Evolutionary conservation across 2,888 invertebrate species (phyloP).

Genomic region (Antheraea assamensis): DNA sequence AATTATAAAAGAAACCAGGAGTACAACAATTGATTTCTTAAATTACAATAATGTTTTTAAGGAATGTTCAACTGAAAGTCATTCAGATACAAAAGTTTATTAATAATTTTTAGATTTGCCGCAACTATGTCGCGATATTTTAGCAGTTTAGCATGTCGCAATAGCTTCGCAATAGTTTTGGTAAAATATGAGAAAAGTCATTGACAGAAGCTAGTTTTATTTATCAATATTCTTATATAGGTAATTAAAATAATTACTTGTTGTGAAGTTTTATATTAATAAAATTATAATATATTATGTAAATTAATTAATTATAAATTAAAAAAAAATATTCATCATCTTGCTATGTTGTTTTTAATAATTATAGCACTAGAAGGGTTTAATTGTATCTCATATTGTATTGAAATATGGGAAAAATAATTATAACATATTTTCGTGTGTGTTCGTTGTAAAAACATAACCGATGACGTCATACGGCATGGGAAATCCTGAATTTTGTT

Average conservation of each 20-base stretch:
- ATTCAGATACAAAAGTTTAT: no score
- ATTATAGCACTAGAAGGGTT: slow-evolving; percentile 9
- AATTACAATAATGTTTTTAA: no score
- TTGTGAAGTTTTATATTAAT: not conserved
- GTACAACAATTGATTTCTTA: no score
- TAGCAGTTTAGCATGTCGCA: no score
- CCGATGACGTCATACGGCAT: slow-evolving; percentile 18
- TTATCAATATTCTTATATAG: not conserved
- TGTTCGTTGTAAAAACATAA: not conserved
- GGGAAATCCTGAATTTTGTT: slow-evolving; percentile 9
- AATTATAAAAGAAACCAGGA: no score
- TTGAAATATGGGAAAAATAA: slow-evolving; percentile 32
- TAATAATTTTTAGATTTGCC: not conserved
- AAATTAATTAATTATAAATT: slow-evolving; percentile 15
- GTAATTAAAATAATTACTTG: not conserved
- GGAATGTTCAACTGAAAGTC: no score
- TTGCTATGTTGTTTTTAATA: not conserved
- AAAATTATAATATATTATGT: slow-evolving; percentile 22
- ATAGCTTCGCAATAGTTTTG: not conserved
- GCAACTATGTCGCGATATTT: not conserved
- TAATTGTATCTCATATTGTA: slow-evolving; percentile 15
- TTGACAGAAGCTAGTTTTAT: not conserved
- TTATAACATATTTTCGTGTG: slow-evolving; percentile 10
- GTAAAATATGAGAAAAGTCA: not conserved
- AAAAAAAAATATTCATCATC: not conserved